phyloP scores from a whole-genome alignment of 2,888 invertebrate species.

The Calliopum simillimum region DNA sequence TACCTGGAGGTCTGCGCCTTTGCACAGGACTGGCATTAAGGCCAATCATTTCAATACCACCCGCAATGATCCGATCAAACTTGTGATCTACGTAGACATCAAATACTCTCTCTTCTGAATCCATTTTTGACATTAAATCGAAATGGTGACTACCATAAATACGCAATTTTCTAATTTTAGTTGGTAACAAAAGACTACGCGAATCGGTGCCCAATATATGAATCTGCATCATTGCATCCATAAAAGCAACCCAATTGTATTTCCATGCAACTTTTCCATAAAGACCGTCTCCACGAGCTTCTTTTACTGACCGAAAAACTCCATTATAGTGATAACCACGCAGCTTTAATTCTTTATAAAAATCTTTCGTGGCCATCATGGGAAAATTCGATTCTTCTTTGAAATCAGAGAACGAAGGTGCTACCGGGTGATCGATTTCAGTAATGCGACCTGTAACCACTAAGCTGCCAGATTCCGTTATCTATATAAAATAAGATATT shows the following conservation, averaged over 20 bases:
- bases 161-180: slow-evolving; percentile 76
- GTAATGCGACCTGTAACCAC: slow-evolving; percentile 79
- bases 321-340: slow-evolving; percentile 76
- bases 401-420: slow-evolving; percentile 48
- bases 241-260: slow-evolving; percentile 88
- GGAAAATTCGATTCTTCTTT: slow-evolving; percentile 51
- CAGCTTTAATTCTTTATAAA: slow-evolving; percentile 78
- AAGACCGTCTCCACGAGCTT: slow-evolving; percentile 62
- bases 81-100: slow-evolving; percentile 60
- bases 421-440: slow-evolving; percentile 54
- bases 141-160: slow-evolving; percentile 77
- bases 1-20: slow-evolving; percentile 74
- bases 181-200: slow-evolving; percentile 80
- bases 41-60: slow-evolving; percentile 83
- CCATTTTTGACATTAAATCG: slow-evolving; percentile 67
- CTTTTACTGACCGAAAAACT: slow-evolving; percentile 56
- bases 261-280: slow-evolving; percentile 73
- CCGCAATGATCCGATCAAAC: slow-evolving; percentile 70
- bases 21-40: slow-evolving; percentile 82
- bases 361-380: slow-evolving; percentile 72
- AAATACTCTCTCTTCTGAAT: slow-evolving; percentile 57
- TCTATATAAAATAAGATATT: slow-evolving; percentile 60
- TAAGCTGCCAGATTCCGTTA: slow-evolving; percentile 76
- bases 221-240: slow-evolving; percentile 91
- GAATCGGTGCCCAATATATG: slow-evolving; percentile 78